phyloP scores from a whole-genome alignment of 1,140 invertebrate genomes.

The Nasonia giraulti region DNA sequence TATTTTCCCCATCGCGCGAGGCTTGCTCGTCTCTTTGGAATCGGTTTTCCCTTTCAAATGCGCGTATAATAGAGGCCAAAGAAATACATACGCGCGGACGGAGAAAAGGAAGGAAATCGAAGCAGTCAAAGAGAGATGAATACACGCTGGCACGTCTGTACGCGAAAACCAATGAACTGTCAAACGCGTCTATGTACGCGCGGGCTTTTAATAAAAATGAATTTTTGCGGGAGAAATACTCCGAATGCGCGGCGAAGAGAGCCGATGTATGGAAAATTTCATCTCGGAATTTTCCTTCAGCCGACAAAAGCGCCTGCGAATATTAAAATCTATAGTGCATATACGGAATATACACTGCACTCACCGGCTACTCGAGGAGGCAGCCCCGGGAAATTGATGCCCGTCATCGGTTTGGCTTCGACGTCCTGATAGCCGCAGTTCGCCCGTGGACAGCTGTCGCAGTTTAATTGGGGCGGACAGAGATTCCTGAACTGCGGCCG shows the following conservation, averaged over 20 bases:
- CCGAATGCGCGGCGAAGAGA: no score
- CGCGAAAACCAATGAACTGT: background rate
- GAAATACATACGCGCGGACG: no score
- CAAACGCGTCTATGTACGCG: background rate
- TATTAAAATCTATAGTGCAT: no score
- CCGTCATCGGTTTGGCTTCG: slow-evolving; percentile 63
- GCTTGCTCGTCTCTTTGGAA: background rate
- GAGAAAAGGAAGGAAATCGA: background rate
- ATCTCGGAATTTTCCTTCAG: no score
- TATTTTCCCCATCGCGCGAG: no score
- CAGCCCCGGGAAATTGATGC: slow-evolving; percentile 63
- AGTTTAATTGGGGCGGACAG: slow-evolving; percentile 71
- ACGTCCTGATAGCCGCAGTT: slow-evolving; percentile 69
- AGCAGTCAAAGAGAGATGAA: background rate
- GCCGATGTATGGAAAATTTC: no score
- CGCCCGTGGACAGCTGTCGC: slow-evolving; percentile 68
- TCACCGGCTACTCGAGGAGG: slow-evolving; percentile 64
- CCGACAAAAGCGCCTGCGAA: no score
- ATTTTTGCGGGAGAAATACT: no score
- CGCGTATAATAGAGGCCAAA: no score
- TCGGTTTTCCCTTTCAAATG: background rate
- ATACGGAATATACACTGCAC: slow-evolving; percentile 34
- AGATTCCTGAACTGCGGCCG: slow-evolving; percentile 72
- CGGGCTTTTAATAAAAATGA: background rate
- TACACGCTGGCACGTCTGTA: no score